Evolutionary conservation across 2,797 vertebrate species (phyloP).

Genomic region (Tragelaphus oryx): DNA sequence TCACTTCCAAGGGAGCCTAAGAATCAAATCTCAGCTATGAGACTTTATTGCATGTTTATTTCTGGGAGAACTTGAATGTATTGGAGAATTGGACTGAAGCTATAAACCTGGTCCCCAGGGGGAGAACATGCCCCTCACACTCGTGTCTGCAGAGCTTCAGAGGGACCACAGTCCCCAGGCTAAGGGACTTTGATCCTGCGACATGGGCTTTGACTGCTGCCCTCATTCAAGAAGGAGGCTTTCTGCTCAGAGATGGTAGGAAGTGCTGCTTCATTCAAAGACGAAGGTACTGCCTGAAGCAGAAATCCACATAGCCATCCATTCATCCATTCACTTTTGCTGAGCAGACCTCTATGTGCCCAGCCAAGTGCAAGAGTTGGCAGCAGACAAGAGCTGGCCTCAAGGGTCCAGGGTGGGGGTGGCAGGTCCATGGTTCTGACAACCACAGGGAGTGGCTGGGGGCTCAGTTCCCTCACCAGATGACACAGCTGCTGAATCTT

Average conservation of each 20-base stretch:
- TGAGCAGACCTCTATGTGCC: not conserved
- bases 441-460: not conserved
- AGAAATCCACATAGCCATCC: not conserved
- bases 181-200: not conserved
- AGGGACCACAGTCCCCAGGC: not conserved
- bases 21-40: no score
- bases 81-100: not conserved
- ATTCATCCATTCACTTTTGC: not conserved
- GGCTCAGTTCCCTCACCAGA: no score
- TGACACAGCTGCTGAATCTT: not conserved
- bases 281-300: not conserved
- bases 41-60: not conserved
- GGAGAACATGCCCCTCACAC: not conserved
- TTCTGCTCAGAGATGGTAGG: not conserved
- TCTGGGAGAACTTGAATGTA: not conserved
- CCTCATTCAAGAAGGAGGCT: not conserved
- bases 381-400: not conserved
- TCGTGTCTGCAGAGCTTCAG: rapidly evolving
- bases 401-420: not conserved
- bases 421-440: not conserved
- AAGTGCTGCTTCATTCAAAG: not conserved
- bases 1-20: not conserved
- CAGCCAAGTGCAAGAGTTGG: rapidly evolving
- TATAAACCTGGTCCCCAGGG: no score
- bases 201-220: not conserved